Percentiles rank a stretch among this genome's conserved stretches.
These are phyloP conservation scores for Ciconia boyciana DNA, from an alignment of 2,113 vertebrate genomes.

Conservation along the genomic window DNA sequence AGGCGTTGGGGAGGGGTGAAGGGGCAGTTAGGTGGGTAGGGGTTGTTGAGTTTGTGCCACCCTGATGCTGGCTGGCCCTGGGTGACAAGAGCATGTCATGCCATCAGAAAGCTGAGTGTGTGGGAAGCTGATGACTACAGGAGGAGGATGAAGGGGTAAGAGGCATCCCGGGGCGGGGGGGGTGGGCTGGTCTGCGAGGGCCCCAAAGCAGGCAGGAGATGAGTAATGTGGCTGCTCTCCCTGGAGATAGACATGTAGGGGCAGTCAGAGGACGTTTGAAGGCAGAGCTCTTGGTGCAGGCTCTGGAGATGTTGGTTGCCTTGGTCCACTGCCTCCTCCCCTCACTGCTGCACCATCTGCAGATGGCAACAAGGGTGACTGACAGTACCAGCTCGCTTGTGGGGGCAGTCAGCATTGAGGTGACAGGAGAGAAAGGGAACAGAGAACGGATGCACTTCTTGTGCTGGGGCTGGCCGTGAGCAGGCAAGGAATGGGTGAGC, in stretches of 20 bases:
- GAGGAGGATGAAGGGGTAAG: neutral
- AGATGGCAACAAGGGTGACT: neutral
- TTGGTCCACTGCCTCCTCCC: too few relatives aligned
- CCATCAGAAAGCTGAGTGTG: neutral
- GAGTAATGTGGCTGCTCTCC: neutral
- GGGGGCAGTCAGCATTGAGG: fast-evolving
- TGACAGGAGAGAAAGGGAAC: neutral
- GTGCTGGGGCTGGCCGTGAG: neutral
- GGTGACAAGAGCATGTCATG: neutral
- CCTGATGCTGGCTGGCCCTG: too few relatives aligned
- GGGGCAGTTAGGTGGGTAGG: neutral
- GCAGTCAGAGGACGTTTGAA: neutral
- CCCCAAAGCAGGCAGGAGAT: neutral
- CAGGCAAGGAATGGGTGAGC: neutral
- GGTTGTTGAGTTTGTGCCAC: neutral
- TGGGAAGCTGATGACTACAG: neutral
- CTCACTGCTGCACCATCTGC: neutral
- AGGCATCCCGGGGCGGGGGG: fast-evolving
- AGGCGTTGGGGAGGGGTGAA: fast-evolving
- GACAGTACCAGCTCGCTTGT: neutral
- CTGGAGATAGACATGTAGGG: neutral
- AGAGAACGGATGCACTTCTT: neutral
- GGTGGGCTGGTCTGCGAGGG: neutral
- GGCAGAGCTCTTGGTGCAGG: neutral
- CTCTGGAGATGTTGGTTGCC: neutral